phyloP scores from a whole-genome alignment of 2,888 invertebrate genomes.

The Mesorhabditis spiculigera region DNA sequence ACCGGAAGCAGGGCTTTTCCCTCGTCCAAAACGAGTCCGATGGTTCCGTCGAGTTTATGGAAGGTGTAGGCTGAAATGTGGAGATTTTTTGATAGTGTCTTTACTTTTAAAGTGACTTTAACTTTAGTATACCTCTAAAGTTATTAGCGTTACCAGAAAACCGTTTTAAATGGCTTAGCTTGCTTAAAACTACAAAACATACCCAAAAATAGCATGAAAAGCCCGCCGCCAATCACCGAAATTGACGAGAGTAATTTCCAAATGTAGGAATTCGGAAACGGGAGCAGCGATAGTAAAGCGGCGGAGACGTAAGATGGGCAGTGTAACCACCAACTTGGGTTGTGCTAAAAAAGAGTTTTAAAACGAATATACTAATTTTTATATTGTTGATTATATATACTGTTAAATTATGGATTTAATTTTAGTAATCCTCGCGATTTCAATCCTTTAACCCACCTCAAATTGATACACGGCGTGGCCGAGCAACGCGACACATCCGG shows the following conservation, averaged over 20 bases:
- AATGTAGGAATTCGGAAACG: slow-evolving; percentile 10
- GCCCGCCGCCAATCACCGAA: slow-evolving; percentile 13
- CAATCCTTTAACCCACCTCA: not conserved
- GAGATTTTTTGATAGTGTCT: no score
- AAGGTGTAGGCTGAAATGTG: slow-evolving; percentile 2
- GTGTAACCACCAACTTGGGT: slow-evolving; percentile 17
- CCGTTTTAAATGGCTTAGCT: not conserved
- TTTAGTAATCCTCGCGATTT: not conserved
- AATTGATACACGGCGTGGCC: not conserved
- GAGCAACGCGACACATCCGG: not conserved
- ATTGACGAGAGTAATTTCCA: slow-evolving; percentile 16
- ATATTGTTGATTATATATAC: no score
- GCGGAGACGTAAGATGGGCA: slow-evolving; percentile 13
- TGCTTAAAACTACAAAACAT: not conserved
- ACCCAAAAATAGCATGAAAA: slow-evolving; percentile 15
- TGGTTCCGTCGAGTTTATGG: not conserved
- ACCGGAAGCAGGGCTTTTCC: not conserved
- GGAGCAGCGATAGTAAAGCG: slow-evolving; percentile 13
- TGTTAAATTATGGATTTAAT: no score
- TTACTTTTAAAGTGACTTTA: no score
- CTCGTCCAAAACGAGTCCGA: not conserved
- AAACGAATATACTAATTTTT: no score
- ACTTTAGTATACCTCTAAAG: no score
- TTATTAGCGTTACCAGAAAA: no score
- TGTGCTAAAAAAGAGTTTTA: slow-evolving; percentile 6